These are phyloP conservation scores for Agrotis ipsilon DNA, from an alignment of 2,888 invertebrate genomes.

Conservation along the genomic window DNA sequence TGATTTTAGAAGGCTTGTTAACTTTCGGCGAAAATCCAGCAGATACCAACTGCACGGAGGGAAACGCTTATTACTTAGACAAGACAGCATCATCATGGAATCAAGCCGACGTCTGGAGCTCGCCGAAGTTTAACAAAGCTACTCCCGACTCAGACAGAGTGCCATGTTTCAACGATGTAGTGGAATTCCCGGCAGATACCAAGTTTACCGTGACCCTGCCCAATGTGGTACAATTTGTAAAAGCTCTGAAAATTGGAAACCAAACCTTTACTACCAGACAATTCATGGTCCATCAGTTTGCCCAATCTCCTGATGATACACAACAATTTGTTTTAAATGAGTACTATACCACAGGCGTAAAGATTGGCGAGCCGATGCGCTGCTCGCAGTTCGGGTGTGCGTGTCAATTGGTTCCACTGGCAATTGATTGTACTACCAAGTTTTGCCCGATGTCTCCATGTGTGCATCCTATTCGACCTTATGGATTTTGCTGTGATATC, in stretches of 20 bases:
- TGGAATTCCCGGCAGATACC: constrained; percentile 78
- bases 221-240: constrained; percentile 71
- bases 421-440: constrained; percentile 79
- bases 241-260: constrained; percentile 70
- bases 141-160: constrained; percentile 88
- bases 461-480: constrained; percentile 79
- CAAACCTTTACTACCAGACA: constrained; percentile 53
- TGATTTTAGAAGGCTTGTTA: constrained; percentile 79
- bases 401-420: constrained; percentile 75
- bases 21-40: constrained; percentile 72
- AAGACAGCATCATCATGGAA: constrained; percentile 79
- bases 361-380: constrained; percentile 61
- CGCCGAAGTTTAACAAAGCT: constrained; percentile 83
- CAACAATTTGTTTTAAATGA: constrained; percentile 75
- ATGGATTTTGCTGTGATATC: constrained; percentile 84
- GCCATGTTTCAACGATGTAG: constrained; percentile 86
- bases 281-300: constrained; percentile 55
- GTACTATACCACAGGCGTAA: constrained; percentile 66
- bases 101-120: constrained; percentile 86
- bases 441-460: constrained; percentile 80
- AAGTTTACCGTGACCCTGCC: constrained; percentile 78
- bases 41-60: constrained; percentile 75
- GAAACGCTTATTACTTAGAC: constrained; percentile 78
- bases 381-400: constrained; percentile 79
- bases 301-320: constrained; percentile 53